These are phyloP conservation scores for Patella pellucida DNA, from an alignment of 2,888 invertebrate genomes.

Conservation along the genomic window DNA sequence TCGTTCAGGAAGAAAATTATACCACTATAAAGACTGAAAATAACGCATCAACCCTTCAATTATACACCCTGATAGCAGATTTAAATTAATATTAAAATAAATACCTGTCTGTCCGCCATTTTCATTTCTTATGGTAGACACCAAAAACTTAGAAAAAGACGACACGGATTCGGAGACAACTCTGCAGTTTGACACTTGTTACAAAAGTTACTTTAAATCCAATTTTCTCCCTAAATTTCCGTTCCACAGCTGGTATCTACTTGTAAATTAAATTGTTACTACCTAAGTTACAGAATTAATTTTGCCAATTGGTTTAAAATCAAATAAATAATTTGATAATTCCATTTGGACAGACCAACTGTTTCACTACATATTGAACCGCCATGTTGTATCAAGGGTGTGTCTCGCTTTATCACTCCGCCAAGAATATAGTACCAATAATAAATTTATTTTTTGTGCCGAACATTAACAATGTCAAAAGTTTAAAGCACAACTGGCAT, in stretches of 20 bases:
- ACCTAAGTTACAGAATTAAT: background rate
- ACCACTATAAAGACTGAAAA: too few relatives aligned
- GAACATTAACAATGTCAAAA: background rate
- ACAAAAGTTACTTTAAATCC: slow-evolving; percentile 3
- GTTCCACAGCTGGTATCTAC: background rate
- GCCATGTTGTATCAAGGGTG: slow-evolving; percentile 63
- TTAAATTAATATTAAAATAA: too few relatives aligned
- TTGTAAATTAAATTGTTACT: background rate
- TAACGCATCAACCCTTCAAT: too few relatives aligned
- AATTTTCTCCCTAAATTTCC: background rate
- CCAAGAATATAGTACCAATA: background rate
- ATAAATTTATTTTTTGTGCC: background rate
- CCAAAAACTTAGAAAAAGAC: too few relatives aligned
- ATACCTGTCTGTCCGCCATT: too few relatives aligned
- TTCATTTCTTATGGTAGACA: too few relatives aligned
- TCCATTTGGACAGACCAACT: background rate
- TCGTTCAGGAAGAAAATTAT: too few relatives aligned
- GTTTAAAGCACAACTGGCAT: too few relatives aligned
- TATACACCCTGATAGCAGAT: too few relatives aligned
- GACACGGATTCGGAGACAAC: too few relatives aligned
- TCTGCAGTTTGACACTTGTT: slow-evolving; percentile 5
- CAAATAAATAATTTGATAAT: background rate
- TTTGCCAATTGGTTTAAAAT: background rate
- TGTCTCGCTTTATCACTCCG: slow-evolving; percentile 32
- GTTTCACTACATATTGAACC: slow-evolving; percentile 24